phyloP scores from a whole-genome alignment of 2,113 vertebrate species.

The Tylochromis polylepis region DNA sequence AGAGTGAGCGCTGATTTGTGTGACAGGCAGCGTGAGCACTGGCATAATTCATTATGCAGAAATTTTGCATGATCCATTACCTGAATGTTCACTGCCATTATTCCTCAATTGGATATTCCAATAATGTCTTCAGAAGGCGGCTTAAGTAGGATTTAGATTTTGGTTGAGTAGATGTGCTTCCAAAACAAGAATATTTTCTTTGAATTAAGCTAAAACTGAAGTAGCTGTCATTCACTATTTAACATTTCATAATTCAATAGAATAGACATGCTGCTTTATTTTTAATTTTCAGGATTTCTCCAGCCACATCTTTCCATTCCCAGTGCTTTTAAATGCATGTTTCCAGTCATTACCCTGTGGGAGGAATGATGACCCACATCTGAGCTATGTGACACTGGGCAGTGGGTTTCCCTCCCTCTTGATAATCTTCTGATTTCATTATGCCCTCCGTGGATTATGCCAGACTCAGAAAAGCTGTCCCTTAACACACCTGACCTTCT shows the following conservation, averaged over 20 bases:
- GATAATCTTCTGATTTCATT: neutral
- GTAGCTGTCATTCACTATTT: neutral
- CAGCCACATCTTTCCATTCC: neutral
- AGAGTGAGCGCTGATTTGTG: neutral
- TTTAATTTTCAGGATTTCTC: neutral
- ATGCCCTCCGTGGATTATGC: accelerated
- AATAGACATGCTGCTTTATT: neutral
- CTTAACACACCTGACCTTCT: neutral
- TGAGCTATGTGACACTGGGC: neutral
- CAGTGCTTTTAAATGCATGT: neutral
- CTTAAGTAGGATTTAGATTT: neutral
- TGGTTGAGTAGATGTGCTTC: neutral
- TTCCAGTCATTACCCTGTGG: neutral
- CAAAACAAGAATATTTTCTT: neutral
- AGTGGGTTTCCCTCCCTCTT: neutral
- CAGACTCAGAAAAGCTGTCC: neutral
- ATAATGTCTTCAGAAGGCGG: neutral
- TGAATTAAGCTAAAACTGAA: neutral
- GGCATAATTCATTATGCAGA: neutral
- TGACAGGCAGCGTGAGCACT: neutral
- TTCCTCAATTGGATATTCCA: neutral
- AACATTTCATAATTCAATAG: neutral
- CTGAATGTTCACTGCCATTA: neutral
- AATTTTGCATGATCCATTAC: neutral
- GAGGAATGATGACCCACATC: neutral